These are phyloP conservation scores for Sycophila texana DNA, from an alignment of 2,888 invertebrate species.

Conservation along the genomic window DNA sequence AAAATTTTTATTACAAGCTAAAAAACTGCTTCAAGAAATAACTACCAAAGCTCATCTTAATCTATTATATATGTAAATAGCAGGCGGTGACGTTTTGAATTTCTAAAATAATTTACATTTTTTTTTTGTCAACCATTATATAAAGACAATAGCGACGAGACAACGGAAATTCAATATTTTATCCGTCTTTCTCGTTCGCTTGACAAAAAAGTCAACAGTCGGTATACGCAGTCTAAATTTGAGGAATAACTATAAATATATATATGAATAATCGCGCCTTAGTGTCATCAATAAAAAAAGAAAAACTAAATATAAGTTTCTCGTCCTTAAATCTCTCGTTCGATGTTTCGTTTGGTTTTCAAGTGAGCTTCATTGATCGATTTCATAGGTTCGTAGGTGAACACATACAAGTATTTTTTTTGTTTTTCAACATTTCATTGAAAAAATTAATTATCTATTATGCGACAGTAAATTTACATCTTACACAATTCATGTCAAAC, in stretches of 20 bases:
- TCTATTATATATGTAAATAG: conserved; percentile 37
- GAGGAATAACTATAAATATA: conserved; percentile 42
- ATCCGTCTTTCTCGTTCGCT: conserved; percentile 25
- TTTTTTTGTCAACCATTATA: conserved; percentile 30
- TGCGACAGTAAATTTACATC: conserved; percentile 55
- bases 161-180: conserved; percentile 4
- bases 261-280: conserved; percentile 23
- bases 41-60: conserved; percentile 37
- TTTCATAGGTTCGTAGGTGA: conserved; percentile 33
- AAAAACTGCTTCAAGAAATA: conserved; percentile 41
- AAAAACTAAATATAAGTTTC: conserved; percentile 42
- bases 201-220: conserved; percentile 47
- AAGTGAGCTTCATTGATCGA: conserved; percentile 40
- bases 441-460: conserved; percentile 52
- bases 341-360: conserved; percentile 52
- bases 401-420: conserved; percentile 34
- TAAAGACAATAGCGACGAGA: conserved; percentile 37
- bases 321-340: conserved; percentile 46
- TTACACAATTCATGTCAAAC: conserved; percentile 48
- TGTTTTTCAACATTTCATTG: conserved; percentile 24
- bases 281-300: conserved; percentile 37
- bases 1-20: conserved; percentile 45
- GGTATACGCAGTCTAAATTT: conserved; percentile 50
- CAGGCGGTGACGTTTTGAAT: conserved; percentile 28
- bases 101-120: conserved; percentile 45